Evolutionary conservation across 2,888 invertebrate species (phyloP), one percentile per base, ranked within the genome.

Genomic region (Acronicta aceris): DNA sequence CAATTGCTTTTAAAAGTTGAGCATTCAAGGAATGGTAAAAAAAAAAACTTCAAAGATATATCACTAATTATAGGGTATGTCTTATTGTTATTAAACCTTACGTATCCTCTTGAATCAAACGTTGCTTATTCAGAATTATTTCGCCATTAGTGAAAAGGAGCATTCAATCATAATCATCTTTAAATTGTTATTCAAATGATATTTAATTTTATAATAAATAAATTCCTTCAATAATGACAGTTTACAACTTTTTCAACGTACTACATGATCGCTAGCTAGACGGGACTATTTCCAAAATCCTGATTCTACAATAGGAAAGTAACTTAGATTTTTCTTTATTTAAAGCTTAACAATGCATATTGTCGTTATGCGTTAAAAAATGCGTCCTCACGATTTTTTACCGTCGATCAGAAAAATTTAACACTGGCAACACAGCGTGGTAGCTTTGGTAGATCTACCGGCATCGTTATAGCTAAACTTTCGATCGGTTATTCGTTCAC

Each of bases 391-490:
- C 59, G 70, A 81, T 66, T 79, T 81, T 77, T 73, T 74, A 73
- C 74, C 51, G 68, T 47, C 68, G 79, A 89, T 85, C 73, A 66
- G 65, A 69, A 62, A 81, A 81, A 85, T 89, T 89, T 89, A 89
- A 83, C 85, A 68, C 76, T 88, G 78, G 85, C 85, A 87, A 88
- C 85, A 83, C 82, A 74, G 84, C 81, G 36, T 82, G 78, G 88
- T 91, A 92, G 91, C 89, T 73, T 84, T 69, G 40, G 57, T 40
- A 50, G 25, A 81, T 88, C 90, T 92, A 92, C 89, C 76, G 72
- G 82, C 84, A 72, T 68, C 63, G 59, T 80, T 79, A 67, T n/a
- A 58, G 79, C 84, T 89, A 89, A 89, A 88, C 81, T 83, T 72
- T 64, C 72, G 83, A 88, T 87, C 84, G 59, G 53, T 57, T 46